Evolutionary conservation across 2,888 invertebrate genomes (phyloP).

Genomic region (Polydrusus cervinus): DNA sequence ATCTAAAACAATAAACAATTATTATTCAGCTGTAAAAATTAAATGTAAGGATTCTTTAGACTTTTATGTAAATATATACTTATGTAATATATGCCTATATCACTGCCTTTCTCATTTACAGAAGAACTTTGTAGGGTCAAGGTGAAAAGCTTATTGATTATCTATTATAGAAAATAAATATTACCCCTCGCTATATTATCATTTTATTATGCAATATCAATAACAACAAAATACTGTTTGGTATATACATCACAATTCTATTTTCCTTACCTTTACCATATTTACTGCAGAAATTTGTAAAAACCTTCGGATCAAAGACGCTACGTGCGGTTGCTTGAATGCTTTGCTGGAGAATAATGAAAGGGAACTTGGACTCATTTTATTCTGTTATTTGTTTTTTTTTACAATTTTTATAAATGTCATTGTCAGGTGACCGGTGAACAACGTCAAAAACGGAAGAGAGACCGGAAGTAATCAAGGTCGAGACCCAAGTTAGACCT

Average conservation of each 20-base stretch:
- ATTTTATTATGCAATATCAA: background rate
- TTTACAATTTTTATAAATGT: background rate
- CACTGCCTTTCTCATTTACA: background rate
- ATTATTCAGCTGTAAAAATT: conserved; percentile 5
- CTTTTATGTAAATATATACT: too few species aligned
- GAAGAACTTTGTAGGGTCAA: conserved; percentile 7
- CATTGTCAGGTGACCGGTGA: background rate
- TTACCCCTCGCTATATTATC: background rate
- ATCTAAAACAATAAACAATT: conserved; percentile 74
- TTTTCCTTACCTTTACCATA: conserved; percentile 44
- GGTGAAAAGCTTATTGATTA: background rate
- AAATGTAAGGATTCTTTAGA: too few species aligned
- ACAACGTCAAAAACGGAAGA: too few species aligned
- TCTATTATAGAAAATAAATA: background rate
- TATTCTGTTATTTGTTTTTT: background rate
- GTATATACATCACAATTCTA: background rate
- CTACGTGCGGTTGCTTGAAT: background rate
- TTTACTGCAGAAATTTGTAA: conserved; percentile 39
- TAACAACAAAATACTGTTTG: background rate
- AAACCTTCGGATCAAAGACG: conserved; percentile 25
- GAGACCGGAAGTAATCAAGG: too few species aligned
- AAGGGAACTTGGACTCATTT: conserved; percentile 26
- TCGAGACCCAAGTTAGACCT: too few species aligned
- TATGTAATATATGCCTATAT: too few species aligned
- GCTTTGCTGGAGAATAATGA: conserved; percentile 13